These are phyloP conservation scores for Sipha flava DNA, from an alignment of 1,140 invertebrate genomes.

Conservation along the genomic window DNA sequence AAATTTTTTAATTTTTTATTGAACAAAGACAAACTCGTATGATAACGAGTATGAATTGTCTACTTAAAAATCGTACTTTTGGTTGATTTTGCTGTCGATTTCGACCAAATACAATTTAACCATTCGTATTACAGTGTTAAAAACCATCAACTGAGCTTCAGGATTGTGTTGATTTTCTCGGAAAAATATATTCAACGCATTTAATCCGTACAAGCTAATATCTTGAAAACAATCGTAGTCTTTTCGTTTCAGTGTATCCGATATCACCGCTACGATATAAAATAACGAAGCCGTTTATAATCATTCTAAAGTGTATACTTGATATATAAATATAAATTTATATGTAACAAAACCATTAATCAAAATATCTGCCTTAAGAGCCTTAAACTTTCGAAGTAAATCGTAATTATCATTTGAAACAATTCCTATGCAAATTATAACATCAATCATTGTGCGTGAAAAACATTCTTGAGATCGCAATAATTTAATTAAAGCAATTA, in stretches of 20 bases:
- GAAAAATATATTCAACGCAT: background rate
- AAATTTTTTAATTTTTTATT: background rate
- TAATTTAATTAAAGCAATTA: background rate
- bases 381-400: background rate
- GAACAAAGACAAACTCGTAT: no score
- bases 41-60: no score
- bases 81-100: background rate
- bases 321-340: no score
- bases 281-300: no score
- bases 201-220: background rate
- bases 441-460: background rate
- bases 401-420: background rate
- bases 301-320: no score
- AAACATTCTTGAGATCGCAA: background rate
- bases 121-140: background rate
- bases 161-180: background rate
- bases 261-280: background rate
- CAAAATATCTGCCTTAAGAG: background rate
- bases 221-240: background rate
- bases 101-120: background rate
- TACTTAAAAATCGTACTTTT: background rate
- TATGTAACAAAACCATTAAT: no score
- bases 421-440: background rate
- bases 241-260: background rate
- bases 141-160: background rate